These are phyloP conservation scores for Taxidea taxus DNA, from an alignment of 2,113 vertebrate genomes.

Conservation along the genomic window DNA sequence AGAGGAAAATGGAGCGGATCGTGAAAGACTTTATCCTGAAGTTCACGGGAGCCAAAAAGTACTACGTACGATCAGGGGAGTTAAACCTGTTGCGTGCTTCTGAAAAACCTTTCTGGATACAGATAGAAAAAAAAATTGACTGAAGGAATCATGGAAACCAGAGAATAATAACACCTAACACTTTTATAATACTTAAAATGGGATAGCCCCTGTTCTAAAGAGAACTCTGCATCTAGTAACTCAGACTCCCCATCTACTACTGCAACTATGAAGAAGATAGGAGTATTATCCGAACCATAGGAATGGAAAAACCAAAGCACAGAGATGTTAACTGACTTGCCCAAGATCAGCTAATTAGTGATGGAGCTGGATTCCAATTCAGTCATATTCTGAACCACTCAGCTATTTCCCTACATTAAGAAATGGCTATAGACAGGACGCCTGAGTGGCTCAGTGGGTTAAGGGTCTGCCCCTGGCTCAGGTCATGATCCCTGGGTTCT, in stretches of 20 bases:
- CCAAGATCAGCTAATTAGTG: background rate
- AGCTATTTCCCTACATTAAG: background rate
- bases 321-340: background rate
- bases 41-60: background rate
- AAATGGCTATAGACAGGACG: background rate
- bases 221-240: background rate
- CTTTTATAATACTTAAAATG: background rate
- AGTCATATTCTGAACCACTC: background rate
- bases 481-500: no score
- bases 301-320: background rate
- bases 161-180: background rate
- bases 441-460: no score
- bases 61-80: background rate
- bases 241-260: background rate
- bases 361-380: background rate
- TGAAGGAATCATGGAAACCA: background rate
- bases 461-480: no score
- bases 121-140: background rate
- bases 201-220: background rate
- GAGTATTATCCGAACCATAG: background rate
- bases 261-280: background rate
- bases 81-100: background rate
- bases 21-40: background rate
- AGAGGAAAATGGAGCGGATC: background rate
- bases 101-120: slow-evolving; percentile 23